These are phyloP conservation scores for Calcarius lapponicus DNA, from an alignment of 2,797 vertebrate species.

Conservation along the genomic window DNA sequence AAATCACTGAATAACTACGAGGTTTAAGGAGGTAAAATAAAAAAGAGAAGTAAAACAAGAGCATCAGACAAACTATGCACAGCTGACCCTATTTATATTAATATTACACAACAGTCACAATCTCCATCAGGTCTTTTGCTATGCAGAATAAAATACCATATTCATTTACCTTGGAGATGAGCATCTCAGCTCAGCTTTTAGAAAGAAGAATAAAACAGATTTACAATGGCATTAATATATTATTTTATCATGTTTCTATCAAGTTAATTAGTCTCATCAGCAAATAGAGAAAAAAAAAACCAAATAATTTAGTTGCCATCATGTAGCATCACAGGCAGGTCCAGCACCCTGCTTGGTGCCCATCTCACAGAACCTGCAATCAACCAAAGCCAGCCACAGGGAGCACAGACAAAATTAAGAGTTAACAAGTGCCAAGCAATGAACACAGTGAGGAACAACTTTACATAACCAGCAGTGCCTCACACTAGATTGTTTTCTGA, in stretches of 20 bases:
- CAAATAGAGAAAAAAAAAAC: not conserved
- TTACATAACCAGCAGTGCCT: not conserved
- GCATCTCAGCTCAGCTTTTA: not conserved
- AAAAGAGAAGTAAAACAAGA: constrained; percentile 63
- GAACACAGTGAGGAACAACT: not conserved
- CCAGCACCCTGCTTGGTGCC: not conserved
- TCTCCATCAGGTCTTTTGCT: not conserved
- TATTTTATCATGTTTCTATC: not conserved
- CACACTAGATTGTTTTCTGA: not conserved
- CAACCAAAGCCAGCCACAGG: not conserved
- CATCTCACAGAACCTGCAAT: not conserved
- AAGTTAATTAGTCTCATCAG: constrained; percentile 20
- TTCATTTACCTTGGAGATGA: not conserved
- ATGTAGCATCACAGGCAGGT: not conserved
- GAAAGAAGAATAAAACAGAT: not conserved
- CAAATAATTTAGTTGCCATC: not conserved
- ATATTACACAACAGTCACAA: not conserved
- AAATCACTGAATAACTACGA: constrained; percentile 68
- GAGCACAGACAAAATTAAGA: constrained; percentile 1
- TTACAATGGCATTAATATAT: not conserved
- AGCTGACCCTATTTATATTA: constrained; percentile 40
- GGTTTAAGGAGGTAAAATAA: constrained; percentile 41
- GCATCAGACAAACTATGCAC: not conserved
- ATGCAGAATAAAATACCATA: not conserved
- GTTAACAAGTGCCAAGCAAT: not conserved